Evolutionary conservation across 2,113 vertebrate species (phyloP).

Genomic region (Oncorhynchus nerka): DNA sequence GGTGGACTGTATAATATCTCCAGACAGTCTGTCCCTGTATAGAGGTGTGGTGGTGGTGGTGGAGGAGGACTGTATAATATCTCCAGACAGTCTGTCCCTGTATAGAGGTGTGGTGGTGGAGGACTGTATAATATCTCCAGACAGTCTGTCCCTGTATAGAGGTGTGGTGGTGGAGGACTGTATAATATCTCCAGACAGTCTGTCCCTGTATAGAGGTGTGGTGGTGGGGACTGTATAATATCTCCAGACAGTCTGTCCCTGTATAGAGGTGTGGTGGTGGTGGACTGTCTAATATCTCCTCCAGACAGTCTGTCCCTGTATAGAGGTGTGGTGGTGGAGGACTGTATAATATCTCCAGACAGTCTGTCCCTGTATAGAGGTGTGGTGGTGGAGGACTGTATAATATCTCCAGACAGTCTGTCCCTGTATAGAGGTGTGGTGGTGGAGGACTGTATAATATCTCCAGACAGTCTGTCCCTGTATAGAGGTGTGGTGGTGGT

Average conservation of each 20-base stretch:
- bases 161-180: not conserved
- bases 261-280: not conserved
- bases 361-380: not conserved
- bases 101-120: not conserved
- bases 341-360: not conserved
- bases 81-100: not conserved
- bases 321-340: not conserved
- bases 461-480: not conserved
- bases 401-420: not conserved
- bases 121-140: not conserved
- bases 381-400: not conserved
- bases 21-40: not conserved
- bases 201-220: not conserved
- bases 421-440: too few relatives aligned
- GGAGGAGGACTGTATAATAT: not conserved
- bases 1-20: not conserved
- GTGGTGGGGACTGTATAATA: not conserved
- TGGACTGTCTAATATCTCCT: not conserved
- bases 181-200: not conserved
- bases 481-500: not conserved
- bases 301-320: not conserved
- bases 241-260: not conserved
- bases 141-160: not conserved
- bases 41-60: not conserved
- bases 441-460: not conserved